phyloP scores from a whole-genome alignment of 1,140 invertebrate species.

The Colletes latitarsis region DNA sequence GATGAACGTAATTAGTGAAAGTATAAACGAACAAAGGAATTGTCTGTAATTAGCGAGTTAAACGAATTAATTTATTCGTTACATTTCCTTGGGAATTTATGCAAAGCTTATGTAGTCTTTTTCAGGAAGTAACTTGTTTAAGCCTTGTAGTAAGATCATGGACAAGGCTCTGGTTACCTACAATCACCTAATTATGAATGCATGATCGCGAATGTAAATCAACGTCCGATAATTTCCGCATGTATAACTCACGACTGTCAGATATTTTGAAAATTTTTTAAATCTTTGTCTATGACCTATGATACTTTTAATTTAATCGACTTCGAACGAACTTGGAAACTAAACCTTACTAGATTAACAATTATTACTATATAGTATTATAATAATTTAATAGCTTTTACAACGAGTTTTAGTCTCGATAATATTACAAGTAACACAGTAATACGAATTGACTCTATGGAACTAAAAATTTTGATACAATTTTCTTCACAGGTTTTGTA shows the following conservation, averaged over 20 bases:
- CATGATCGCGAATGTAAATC: conserved; percentile 1
- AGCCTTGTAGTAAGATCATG: conserved; percentile 41
- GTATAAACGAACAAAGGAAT: not conserved
- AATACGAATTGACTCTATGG: no score
- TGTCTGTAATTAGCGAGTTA: not conserved
- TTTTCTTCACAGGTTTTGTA: no score
- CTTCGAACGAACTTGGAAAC: not conserved
- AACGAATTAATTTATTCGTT: conserved; percentile 5
- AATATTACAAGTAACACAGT: no score
- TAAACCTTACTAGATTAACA: not conserved
- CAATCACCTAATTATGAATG: conserved; percentile 45
- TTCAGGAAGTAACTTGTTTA: conserved; percentile 13
- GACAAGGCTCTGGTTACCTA: conserved; percentile 35
- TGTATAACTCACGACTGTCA: not conserved
- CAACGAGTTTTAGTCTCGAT: no score
- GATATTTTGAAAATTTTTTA: no score
- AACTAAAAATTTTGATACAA: no score
- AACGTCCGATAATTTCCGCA: not conserved
- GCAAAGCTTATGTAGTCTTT: conserved; percentile 3
- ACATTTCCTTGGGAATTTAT: conserved; percentile 21
- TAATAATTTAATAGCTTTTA: no score
- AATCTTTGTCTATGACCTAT: not conserved
- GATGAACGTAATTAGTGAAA: not conserved
- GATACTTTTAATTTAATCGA: not conserved
- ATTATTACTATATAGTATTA: not conserved